Conservation (phyloP, 2,113 vertebrate genomes). For the Nesoenas mayeri region DNA sequence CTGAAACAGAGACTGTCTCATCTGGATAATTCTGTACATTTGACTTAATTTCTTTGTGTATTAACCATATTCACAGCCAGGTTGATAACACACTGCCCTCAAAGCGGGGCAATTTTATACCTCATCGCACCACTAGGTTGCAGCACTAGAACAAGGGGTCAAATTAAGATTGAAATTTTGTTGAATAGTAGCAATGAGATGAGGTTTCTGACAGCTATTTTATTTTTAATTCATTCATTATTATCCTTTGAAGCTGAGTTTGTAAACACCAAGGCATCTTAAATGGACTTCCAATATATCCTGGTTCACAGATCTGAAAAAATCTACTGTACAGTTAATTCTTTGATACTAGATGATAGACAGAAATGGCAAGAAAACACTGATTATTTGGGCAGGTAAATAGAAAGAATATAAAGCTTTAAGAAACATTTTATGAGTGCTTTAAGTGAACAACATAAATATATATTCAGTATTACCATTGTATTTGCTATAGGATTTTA, state of each 20-base stretch:
- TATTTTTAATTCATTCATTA: neutral
- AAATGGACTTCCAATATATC: neutral
- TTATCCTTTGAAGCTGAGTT: neutral
- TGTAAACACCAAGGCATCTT: neutral
- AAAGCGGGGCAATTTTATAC: constrained; percentile 21
- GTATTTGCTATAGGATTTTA: neutral
- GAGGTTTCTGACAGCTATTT: neutral
- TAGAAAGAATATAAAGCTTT: neutral
- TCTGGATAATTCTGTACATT: neutral
- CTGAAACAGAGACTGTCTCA: neutral
- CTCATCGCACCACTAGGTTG: constrained; percentile 66
- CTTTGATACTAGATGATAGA: neutral
- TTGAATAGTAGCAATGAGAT: constrained; percentile 18
- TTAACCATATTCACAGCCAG: constrained; percentile 29
- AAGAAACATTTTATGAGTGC: neutral
- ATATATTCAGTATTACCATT: neutral
- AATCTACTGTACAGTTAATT: neutral
- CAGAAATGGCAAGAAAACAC: neutral
- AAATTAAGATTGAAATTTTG: neutral
- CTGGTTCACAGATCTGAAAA: neutral
- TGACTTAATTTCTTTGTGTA: constrained; percentile 27
- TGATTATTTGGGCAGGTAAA: neutral
- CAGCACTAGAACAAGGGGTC: constrained; percentile 42
- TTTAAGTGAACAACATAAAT: neutral
- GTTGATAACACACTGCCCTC: neutral